A percentile compares a stretch with the other conserved stretches of the same genome.
Conservation (phyloP, 37 sponge, comb jelly and placozoan genomes). For the Theonella swinhoei region DNA sequence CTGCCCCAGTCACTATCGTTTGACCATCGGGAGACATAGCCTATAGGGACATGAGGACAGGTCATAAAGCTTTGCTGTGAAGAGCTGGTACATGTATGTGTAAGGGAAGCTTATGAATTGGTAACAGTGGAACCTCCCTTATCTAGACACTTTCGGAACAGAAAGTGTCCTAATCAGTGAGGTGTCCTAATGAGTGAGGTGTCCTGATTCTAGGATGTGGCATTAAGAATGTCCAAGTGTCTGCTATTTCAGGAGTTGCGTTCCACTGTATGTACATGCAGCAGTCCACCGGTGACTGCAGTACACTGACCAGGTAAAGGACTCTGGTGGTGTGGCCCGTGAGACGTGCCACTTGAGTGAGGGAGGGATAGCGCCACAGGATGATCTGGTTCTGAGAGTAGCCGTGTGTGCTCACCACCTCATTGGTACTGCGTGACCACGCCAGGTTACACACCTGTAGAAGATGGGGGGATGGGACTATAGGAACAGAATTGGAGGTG, state of each 20-base stretch:
- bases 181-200: no score
- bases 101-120: no score
- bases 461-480: not conserved
- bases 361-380: constrained; percentile 88
- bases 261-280: no score
- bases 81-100: no score
- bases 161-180: no score
- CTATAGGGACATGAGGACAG: constrained; percentile 7
- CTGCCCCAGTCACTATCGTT: constrained; percentile 92
- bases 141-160: no score
- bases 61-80: no score
- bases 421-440: constrained; percentile 88
- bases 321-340: constrained; percentile 94
- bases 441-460: constrained; percentile 88
- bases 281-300: not conserved
- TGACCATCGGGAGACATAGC: constrained; percentile 96
- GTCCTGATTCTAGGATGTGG: no score
- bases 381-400: constrained; percentile 96
- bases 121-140: no score
- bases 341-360: constrained; percentile 82
- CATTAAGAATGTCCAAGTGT: no score
- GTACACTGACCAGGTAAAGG: constrained; percentile 85
- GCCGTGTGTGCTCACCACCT: constrained; percentile 95
- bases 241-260: no score
- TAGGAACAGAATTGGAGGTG: not conserved